Conservation (phyloP, 2,888 invertebrate species). For the Cephus spinipes region DNA sequence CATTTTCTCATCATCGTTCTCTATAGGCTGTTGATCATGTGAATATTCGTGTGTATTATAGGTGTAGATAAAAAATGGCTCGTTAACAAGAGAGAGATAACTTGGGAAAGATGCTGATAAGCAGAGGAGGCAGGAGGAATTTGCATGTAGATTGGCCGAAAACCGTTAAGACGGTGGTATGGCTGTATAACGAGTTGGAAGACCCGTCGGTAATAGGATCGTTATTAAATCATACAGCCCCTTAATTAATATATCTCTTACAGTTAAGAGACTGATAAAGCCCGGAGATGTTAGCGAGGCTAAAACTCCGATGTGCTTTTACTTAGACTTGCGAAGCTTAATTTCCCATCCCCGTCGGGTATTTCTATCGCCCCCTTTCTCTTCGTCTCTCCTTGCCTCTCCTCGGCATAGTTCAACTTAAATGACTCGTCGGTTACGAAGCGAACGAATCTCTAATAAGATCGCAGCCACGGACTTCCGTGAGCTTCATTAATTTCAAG, state of each 20-base stretch:
- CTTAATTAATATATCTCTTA: constrained; percentile 44
- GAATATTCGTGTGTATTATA: too few species aligned
- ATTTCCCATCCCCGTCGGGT: constrained; percentile 5
- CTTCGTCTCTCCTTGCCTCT: constrained; percentile 24
- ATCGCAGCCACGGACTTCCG: constrained; percentile 48
- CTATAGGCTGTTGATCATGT: not conserved
- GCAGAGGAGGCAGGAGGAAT: constrained; percentile 15
- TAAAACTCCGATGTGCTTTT: not conserved
- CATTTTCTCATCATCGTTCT: not conserved
- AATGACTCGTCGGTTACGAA: constrained; percentile 50
- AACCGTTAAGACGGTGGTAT: not conserved
- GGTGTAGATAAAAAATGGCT: not conserved
- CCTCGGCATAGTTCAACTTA: constrained; percentile 37
- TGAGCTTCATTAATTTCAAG: constrained; percentile 50
- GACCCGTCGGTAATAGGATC: constrained; percentile 33
- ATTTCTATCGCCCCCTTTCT: constrained; percentile 10
- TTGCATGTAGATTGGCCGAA: constrained; percentile 33
- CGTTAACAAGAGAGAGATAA: not conserved
- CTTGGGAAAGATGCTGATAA: not conserved
- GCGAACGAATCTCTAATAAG: constrained; percentile 53
- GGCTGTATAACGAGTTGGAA: not conserved
- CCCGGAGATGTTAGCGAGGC: constrained; percentile 9
- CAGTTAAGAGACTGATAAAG: constrained; percentile 29
- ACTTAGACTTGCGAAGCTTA: constrained; percentile 2
- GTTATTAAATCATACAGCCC: constrained; percentile 41